Conservation (phyloP, 2,113 vertebrate species). For the Lathamus discolor region DNA sequence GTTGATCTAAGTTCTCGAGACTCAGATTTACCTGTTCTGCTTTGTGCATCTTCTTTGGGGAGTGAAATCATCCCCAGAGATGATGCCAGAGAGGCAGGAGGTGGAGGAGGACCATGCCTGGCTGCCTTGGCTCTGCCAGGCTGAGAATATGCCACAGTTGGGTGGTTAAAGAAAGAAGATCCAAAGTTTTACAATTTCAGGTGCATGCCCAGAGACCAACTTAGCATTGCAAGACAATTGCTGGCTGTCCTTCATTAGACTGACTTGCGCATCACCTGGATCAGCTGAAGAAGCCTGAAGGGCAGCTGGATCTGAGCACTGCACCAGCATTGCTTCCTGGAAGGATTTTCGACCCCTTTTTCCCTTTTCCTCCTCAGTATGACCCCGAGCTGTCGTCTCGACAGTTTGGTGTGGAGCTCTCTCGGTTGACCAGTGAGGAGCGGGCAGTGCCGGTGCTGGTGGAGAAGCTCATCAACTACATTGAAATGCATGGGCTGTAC, state of each 20-base stretch:
- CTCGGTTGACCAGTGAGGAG: constrained; percentile 91
- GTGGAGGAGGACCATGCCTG: not conserved
- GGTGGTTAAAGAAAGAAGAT: not conserved
- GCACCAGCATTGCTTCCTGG: not conserved
- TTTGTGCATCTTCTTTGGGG: fast-evolving
- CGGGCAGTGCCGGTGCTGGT: constrained; percentile 90
- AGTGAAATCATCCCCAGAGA: not conserved
- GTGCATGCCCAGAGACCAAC: fast-evolving
- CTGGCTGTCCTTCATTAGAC: not conserved
- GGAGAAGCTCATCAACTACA: constrained; percentile 98
- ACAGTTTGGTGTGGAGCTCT: constrained; percentile 94
- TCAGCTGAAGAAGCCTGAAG: not conserved
- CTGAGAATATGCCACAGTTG: not conserved
- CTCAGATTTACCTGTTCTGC: not conserved
- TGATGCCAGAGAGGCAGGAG: not conserved
- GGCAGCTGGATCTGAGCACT: fast-evolving
- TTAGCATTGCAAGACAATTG: not conserved
- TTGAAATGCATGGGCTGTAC: constrained; percentile 98
- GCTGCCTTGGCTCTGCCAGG: not conserved
- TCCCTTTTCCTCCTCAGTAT: constrained; percentile 73
- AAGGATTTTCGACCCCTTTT: not conserved
- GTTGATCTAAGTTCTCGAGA: not conserved
- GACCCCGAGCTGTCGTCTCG: constrained; percentile 91
- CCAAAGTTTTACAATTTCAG: not conserved
- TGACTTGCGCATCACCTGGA: not conserved